A percentile compares a stretch with the other conserved stretches of the same genome.
Evolutionary conservation across 2,113 vertebrate genomes (phyloP).

Genomic region (Condylura cristata): DNA sequence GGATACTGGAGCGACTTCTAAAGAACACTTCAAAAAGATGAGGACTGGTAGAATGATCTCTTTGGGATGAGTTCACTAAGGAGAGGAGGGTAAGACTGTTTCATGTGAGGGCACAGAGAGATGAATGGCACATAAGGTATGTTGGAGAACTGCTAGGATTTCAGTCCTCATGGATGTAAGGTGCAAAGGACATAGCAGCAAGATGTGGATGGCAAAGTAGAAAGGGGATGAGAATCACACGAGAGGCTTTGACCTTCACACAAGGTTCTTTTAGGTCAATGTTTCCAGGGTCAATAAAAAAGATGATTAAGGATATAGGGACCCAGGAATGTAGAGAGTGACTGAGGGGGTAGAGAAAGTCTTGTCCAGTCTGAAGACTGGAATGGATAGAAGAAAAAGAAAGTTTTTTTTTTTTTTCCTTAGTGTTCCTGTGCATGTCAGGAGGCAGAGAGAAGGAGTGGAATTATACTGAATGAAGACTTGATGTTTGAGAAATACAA

Average conservation of each 20-base stretch:
- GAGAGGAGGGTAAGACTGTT: background rate
- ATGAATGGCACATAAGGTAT: background rate
- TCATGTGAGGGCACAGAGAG: background rate
- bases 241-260: background rate
- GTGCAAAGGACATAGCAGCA: background rate
- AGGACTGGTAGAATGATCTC: background rate
- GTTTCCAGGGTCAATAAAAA: background rate
- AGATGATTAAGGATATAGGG: background rate
- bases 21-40: background rate
- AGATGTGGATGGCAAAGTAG: background rate
- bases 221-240: background rate
- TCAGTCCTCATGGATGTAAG: background rate
- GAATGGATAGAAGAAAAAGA: background rate
- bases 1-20: background rate
- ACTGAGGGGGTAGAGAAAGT: background rate
- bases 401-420: background rate
- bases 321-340: background rate
- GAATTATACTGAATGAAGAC: background rate
- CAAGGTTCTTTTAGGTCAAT: background rate
- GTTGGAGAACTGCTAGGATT: background rate
- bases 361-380: background rate
- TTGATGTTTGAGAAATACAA: slow-evolving; percentile 23
- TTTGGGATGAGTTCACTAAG: background rate
- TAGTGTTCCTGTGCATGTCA: background rate
- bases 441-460: background rate